Percentiles rank a stretch among this genome's conserved stretches.
Conservation (phyloP, 2,113 vertebrate genomes). For the Gadus macrocephalus region DNA sequence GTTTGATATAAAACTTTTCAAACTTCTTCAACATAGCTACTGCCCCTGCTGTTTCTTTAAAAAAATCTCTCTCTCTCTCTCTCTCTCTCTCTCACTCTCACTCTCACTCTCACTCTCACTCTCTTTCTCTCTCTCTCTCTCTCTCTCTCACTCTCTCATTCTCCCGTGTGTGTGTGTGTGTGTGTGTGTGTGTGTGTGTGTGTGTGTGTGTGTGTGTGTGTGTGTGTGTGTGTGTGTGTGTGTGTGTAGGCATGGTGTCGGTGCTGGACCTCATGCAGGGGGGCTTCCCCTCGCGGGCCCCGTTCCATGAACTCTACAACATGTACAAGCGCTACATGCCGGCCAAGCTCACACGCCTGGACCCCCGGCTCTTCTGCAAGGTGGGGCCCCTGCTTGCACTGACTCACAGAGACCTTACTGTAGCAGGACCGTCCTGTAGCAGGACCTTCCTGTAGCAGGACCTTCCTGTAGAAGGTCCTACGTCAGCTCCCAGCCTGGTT, state of each 20-base stretch:
- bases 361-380: constrained; percentile 98
- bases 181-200: too few relatives aligned
- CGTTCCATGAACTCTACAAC: constrained; percentile 97
- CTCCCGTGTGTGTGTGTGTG: too few relatives aligned
- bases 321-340: constrained; percentile 98
- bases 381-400: constrained; percentile 51
- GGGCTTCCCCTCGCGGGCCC: constrained; percentile 93
- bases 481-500: too few relatives aligned
- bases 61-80: too few relatives aligned
- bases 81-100: neutral
- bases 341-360: constrained; percentile 86
- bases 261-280: constrained; percentile 98
- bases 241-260: constrained; percentile 89
- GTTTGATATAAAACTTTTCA: too few relatives aligned
- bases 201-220: too few relatives aligned
- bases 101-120: neutral
- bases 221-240: neutral
- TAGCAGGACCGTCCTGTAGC: too few relatives aligned
- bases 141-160: neutral
- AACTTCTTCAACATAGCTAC: too few relatives aligned
- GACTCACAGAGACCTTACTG: too few relatives aligned
- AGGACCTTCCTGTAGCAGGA: too few relatives aligned
- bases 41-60: too few relatives aligned
- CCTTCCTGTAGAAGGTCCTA: too few relatives aligned
- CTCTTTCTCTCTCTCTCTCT: neutral